These are phyloP conservation scores for Ophiothrix spiculata DNA, from an alignment of 35 echinoderm and acorn worm species.

Conservation along the genomic window DNA sequence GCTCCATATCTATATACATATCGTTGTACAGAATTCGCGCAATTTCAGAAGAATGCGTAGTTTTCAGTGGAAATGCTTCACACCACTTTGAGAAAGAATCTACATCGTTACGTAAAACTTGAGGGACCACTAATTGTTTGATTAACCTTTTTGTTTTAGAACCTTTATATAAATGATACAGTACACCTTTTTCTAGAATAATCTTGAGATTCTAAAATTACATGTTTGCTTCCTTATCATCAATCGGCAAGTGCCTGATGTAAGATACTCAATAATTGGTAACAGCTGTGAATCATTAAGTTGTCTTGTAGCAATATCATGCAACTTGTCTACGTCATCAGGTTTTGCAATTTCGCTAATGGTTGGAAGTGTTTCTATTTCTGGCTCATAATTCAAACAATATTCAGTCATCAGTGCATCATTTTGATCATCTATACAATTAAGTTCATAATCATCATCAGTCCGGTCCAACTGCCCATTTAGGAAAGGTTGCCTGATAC, in stretches of 20 bases:
- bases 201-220: neutral
- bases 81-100: constrained; percentile 26
- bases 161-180: neutral
- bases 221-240: neutral
- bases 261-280: neutral
- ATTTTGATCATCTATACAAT: neutral
- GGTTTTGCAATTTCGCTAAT: neutral
- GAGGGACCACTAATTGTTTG: constrained; percentile 21
- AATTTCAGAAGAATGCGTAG: constrained; percentile 23
- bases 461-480: no score
- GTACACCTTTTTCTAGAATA: neutral
- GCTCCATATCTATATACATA: no score
- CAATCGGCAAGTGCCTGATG: neutral
- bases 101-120: constrained; percentile 29
- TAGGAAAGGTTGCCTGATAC: no score
- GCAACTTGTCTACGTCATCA: neutral
- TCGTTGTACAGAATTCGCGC: constrained; percentile 15
- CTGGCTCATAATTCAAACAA: neutral
- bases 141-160: neutral
- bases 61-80: constrained; percentile 24
- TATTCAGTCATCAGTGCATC: neutral
- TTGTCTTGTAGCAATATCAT: neutral
- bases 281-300: neutral
- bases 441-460: neutral
- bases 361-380: neutral